Evolutionary conservation across 2,888 invertebrate species (phyloP).

Genomic region (Agrotis ipsilon): DNA sequence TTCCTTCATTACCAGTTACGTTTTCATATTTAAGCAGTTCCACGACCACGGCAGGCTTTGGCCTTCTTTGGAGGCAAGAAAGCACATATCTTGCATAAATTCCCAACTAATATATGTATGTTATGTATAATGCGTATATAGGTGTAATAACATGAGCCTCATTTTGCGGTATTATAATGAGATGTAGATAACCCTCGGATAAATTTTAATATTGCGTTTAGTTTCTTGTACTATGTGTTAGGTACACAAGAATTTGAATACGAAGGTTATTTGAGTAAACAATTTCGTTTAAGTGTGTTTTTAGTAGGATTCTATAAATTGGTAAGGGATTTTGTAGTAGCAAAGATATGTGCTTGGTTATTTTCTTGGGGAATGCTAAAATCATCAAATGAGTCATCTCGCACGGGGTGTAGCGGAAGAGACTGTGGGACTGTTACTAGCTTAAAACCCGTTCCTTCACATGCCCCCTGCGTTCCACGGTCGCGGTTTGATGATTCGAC

Average conservation of each 20-base stretch:
- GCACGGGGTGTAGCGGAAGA: too few relatives aligned
- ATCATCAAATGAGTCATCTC: too few relatives aligned
- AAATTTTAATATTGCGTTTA: slow-evolving; percentile 65
- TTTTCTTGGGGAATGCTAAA: too few relatives aligned
- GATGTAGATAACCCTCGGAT: slow-evolving; percentile 65
- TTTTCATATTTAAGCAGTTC: too few relatives aligned
- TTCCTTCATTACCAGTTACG: too few relatives aligned
- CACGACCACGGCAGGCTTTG: too few relatives aligned
- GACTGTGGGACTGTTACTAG: too few relatives aligned
- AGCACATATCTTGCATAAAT: slow-evolving; percentile 8
- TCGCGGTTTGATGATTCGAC: too few relatives aligned
- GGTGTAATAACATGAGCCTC: slow-evolving; percentile 44
- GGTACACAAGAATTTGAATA: slow-evolving; percentile 59
- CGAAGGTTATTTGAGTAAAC: slow-evolving; percentile 55
- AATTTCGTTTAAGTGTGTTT: slow-evolving; percentile 39
- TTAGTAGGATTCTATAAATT: slow-evolving; percentile 13
- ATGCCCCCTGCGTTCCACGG: too few relatives aligned
- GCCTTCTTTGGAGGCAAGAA: background rate
- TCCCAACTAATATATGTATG: slow-evolving; percentile 26
- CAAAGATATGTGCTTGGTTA: slow-evolving; percentile 10
- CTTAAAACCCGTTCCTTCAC: too few relatives aligned
- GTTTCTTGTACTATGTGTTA: slow-evolving; percentile 53
- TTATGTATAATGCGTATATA: slow-evolving; percentile 3
- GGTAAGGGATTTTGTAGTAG: slow-evolving; percentile 1
- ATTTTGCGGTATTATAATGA: slow-evolving; percentile 63